Conservation (phyloP, 2,888 invertebrate species). For the Spatulosminthurus flaviceps region DNA sequence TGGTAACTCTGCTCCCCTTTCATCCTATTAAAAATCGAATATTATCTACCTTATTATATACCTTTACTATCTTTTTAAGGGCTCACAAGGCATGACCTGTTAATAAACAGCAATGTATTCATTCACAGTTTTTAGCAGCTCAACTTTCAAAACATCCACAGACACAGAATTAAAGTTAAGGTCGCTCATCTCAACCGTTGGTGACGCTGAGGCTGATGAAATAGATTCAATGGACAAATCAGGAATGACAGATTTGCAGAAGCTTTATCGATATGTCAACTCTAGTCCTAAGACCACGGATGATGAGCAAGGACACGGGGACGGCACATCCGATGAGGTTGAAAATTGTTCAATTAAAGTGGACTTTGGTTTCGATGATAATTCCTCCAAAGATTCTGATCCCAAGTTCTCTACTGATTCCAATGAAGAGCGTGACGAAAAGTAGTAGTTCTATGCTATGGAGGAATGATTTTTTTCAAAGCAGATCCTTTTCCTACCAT, state of each 20-base stretch:
- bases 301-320: background rate
- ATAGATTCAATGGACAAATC: background rate
- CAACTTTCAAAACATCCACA: background rate
- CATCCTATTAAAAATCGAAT: too few species aligned
- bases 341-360: background rate
- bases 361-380: too few species aligned
- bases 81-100: too few species aligned
- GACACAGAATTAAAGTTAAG: background rate
- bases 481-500: too few species aligned
- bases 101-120: background rate
- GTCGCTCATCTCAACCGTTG: background rate
- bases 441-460: too few species aligned
- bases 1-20: too few species aligned
- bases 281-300: background rate
- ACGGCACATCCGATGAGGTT: background rate
- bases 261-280: background rate
- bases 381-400: too few species aligned
- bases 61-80: background rate
- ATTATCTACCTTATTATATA: background rate
- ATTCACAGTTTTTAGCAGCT: background rate
- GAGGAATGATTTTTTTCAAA: too few species aligned
- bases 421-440: too few species aligned
- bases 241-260: background rate
- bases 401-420: too few species aligned
- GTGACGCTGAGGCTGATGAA: background rate